These are phyloP conservation scores for Sitta carolinensis DNA, from an alignment of 2,797 vertebrate species.

Conservation along the genomic window DNA sequence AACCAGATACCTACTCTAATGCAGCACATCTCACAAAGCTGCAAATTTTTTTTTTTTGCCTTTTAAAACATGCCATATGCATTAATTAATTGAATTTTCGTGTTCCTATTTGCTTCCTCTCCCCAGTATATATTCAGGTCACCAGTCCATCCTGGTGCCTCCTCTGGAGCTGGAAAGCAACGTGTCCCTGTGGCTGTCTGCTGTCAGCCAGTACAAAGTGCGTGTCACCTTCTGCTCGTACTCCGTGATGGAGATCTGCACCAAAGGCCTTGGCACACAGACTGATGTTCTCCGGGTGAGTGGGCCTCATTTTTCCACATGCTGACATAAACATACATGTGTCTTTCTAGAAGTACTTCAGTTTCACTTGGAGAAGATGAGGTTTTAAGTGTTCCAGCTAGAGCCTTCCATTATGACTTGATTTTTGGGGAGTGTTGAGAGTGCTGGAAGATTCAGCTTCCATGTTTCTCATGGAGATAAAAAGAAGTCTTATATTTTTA, in stretches of 20 bases:
- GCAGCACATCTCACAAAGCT: not conserved
- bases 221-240: slow-evolving; percentile 97
- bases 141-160: slow-evolving; percentile 94
- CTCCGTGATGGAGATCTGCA: slow-evolving; percentile 98
- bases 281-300: slow-evolving; percentile 88
- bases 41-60: not conserved
- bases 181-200: slow-evolving; percentile 90
- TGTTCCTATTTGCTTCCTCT: not conserved
- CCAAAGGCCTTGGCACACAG: slow-evolving; percentile 91
- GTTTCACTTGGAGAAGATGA: not conserved
- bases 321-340: accelerated
- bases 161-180: slow-evolving; percentile 95
- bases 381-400: not conserved
- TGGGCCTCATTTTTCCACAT: not conserved
- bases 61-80: not conserved
- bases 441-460: not conserved
- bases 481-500: not conserved
- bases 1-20: not conserved
- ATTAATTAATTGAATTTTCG: not conserved
- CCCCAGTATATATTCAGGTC: slow-evolving; percentile 91
- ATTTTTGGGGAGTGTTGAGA: not conserved
- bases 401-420: not conserved
- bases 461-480: not conserved
- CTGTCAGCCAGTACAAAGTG: slow-evolving; percentile 95
- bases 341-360: not conserved